These are phyloP conservation scores for Antheraea assamensis DNA, from an alignment of 2,888 invertebrate species.

Conservation along the genomic window DNA sequence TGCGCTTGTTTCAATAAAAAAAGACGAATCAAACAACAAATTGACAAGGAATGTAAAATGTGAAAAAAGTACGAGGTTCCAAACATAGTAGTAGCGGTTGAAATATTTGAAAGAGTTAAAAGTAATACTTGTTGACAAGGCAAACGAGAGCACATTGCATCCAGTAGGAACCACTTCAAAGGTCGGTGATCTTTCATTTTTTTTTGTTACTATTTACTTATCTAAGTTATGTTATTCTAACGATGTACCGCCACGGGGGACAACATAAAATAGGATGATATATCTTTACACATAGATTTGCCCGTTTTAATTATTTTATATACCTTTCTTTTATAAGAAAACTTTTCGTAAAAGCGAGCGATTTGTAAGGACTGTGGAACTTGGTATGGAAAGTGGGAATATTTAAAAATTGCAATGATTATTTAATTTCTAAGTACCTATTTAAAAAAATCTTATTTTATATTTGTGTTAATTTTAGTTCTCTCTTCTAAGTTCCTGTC, in stretches of 20 bases:
- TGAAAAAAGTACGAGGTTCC: neutral
- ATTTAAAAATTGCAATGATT: no score
- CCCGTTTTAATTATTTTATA: neutral
- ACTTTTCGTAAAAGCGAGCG: no score
- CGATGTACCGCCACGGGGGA: neutral
- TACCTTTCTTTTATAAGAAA: no score
- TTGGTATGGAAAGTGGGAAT: no score
- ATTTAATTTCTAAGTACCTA: no score
- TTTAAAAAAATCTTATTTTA: no score
- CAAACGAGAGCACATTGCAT: slow-evolving; percentile 47
- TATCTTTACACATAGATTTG: neutral
- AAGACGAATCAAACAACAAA: neutral
- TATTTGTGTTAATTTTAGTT: no score
- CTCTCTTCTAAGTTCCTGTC: no score
- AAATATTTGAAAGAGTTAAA: slow-evolving; percentile 30
- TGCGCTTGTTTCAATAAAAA: neutral
- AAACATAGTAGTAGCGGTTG: neutral
- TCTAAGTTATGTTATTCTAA: neutral
- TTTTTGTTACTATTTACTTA: slow-evolving; percentile 5
- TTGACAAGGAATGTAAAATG: neutral
- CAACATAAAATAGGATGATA: no score
- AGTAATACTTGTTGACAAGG: slow-evolving; percentile 47
- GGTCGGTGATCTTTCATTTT: neutral
- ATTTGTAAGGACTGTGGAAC: no score
- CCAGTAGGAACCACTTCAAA: slow-evolving; percentile 39